Base-by-base conservation (phyloP, 2,113 vertebrate genomes). In the Calyptommatus sinebrachiatus region DNA sequence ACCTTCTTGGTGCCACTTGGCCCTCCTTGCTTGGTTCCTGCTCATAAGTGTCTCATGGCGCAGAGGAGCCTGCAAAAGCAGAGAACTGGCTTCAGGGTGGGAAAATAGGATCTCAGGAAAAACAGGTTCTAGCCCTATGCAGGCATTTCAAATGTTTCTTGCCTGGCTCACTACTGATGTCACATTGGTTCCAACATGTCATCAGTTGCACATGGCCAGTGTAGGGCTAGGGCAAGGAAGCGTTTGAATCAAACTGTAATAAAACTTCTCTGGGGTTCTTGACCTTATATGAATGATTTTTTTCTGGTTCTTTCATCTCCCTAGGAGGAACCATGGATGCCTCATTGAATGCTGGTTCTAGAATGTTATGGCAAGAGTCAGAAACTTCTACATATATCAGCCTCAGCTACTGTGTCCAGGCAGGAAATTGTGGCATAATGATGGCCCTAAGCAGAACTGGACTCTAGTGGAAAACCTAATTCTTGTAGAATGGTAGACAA, bases 21-120 rank as follows among this genome's bases (percentile, higher is more conserved):
- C 95, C 78, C 95, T 96, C 85, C 95, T 95, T 73, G 94, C 94
- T 88, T 94, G 31, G 81, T 96, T 96, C 88, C 91, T 84, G 22
- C 94, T 94, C 0, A 92, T 95, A 72, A 96, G 81, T 78, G 95
- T 94, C 79, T 96, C 93, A 0, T 93, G 94, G 2, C 91, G 88
- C 21, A 93, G 88, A 26, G 87, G 94, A 82, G 95, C 94, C 94
- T 96, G 87, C 0, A 46, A 65, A 84, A 62, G 29, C 4, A 80
- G 76, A 73, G 46, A 2, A 28, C 0, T 16, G 1, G 0, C 50
- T 62, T 65, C 0, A 73, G 50, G 62, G 71, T 0, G 22, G 7
- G 0, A 0, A 1, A 0, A 0, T 0, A 3, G 24, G 28, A 62
- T n/a, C 26, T 10, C 22, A 60, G 29, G 24, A 67, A 50, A 77